phyloP scores from a whole-genome alignment of 1,140 invertebrate genomes.

The Tenebrio molitor region DNA sequence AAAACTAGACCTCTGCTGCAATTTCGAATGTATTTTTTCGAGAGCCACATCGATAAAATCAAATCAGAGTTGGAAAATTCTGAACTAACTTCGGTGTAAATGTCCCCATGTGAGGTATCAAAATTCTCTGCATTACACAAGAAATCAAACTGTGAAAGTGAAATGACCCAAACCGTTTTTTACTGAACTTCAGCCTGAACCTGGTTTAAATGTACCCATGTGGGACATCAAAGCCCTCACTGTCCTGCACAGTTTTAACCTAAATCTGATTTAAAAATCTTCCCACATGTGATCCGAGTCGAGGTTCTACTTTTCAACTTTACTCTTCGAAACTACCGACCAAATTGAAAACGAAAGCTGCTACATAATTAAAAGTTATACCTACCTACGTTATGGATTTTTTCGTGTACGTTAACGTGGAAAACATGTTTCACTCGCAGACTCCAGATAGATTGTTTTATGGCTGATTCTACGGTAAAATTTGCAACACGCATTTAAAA shows the following conservation, averaged over 20 bases:
- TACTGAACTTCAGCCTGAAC: constrained; percentile 28
- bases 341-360: constrained; percentile 3
- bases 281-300: constrained; percentile 25
- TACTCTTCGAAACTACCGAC: not conserved
- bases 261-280: constrained; percentile 40
- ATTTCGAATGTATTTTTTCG: no score
- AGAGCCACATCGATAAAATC: no score
- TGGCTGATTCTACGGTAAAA: no score
- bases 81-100: constrained; percentile 25
- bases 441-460: no score
- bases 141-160: constrained; percentile 31
- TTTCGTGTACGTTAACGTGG: no score
- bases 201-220: constrained; percentile 38
- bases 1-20: no score
- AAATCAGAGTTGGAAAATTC: constrained; percentile 8
- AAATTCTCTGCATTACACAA: constrained; percentile 23
- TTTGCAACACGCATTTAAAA: no score
- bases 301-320: constrained; percentile 1
- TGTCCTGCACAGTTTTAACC: constrained; percentile 35
- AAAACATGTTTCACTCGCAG: no score
- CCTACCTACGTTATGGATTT: not conserved
- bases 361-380: constrained; percentile 22
- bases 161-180: constrained; percentile 34
- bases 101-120: constrained; percentile 18
- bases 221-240: constrained; percentile 23